A percentile compares a stretch with the other conserved stretches of the same genome.
Conservation (phyloP, 2,797 vertebrate species). For the Halcyon leucocephala region DNA sequence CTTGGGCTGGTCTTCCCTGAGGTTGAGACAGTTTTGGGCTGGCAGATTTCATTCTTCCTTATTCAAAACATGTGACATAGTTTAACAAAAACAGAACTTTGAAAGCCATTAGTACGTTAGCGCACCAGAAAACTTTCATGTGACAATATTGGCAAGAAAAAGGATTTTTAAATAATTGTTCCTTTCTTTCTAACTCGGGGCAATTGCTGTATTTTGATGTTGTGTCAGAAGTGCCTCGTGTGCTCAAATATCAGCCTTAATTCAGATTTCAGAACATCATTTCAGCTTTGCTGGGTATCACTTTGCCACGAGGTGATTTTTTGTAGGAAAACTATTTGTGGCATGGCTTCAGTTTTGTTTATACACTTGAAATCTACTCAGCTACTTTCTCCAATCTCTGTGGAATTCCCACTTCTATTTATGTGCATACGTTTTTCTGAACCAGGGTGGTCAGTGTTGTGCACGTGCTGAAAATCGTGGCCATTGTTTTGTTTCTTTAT, state of each 20-base stretch:
- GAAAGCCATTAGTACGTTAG: not conserved
- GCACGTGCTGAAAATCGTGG: fast-evolving
- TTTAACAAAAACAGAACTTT: not conserved
- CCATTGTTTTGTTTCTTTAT: not conserved
- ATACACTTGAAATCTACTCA: not conserved
- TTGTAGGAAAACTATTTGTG: not conserved
- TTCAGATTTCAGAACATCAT: not conserved
- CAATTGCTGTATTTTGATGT: not conserved
- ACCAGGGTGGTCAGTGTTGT: fast-evolving
- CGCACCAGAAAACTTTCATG: not conserved
- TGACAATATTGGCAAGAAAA: not conserved
- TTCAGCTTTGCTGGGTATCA: not conserved
- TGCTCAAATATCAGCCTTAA: not conserved
- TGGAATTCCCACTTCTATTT: not conserved
- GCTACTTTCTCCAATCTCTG: not conserved
- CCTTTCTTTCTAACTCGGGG: not conserved
- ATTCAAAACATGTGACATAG: not conserved
- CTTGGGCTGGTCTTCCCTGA: not conserved
- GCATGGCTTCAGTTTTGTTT: not conserved
- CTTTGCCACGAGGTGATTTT: not conserved
- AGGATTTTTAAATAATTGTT: not conserved
- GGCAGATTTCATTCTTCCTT: not conserved
- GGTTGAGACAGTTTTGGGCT: not conserved
- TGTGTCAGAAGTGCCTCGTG: not conserved
- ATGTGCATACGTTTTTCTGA: not conserved